Evolutionary conservation across 1,140 invertebrate genomes (phyloP).

Genomic region (Linepithema humile): DNA sequence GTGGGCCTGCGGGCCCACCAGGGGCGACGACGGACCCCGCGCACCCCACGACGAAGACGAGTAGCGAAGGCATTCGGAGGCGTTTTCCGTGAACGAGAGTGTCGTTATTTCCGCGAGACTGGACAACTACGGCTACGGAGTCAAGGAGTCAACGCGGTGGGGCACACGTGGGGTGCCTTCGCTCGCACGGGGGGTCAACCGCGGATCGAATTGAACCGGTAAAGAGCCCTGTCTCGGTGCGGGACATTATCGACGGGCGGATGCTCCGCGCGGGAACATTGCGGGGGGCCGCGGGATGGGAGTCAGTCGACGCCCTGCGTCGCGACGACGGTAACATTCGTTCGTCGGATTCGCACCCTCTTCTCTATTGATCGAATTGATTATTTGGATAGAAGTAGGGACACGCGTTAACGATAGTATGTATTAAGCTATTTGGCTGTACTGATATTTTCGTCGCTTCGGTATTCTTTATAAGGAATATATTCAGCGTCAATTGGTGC

Average conservation of each 20-base stretch:
- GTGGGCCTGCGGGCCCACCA: constrained; percentile 71
- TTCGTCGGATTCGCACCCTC: background rate
- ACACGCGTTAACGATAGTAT: background rate
- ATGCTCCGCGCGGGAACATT: constrained; percentile 78
- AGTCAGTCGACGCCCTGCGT: constrained; percentile 13
- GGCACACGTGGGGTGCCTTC: constrained; percentile 28
- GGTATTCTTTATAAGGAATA: too few species aligned
- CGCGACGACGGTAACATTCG: background rate
- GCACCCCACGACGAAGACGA: constrained; percentile 54
- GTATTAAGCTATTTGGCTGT: background rate
- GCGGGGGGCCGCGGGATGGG: constrained; percentile 67
- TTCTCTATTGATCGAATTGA: constrained; percentile 6
- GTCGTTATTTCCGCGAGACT: constrained; percentile 81
- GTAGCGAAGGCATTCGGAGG: constrained; percentile 43
- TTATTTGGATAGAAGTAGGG: constrained; percentile 13
- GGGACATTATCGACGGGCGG: constrained; percentile 77
- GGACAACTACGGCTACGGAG: constrained; percentile 62
- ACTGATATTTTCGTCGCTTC: background rate
- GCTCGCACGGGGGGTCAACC: constrained; percentile 67
- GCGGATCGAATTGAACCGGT: constrained; percentile 48
- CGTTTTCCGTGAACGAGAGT: constrained; percentile 66
- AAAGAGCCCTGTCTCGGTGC: constrained; percentile 61
- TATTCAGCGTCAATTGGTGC: too few species aligned
- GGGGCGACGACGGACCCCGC: constrained; percentile 53
- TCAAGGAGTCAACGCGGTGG: constrained; percentile 59